phyloP scores from a whole-genome alignment of 2,888 invertebrate genomes.

The Netelia melanura region DNA sequence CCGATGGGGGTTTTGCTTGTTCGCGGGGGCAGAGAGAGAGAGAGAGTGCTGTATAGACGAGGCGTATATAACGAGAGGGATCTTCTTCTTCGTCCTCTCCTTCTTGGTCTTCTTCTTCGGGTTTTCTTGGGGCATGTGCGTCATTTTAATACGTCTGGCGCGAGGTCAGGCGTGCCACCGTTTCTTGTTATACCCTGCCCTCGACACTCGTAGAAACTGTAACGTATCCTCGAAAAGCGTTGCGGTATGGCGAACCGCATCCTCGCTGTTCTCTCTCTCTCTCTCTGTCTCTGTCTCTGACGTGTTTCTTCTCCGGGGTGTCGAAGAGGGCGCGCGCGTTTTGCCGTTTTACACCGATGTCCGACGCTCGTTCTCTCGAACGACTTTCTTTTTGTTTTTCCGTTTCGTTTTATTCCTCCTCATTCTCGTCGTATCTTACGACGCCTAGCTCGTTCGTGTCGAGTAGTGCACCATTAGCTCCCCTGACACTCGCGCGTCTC shows the following conservation, averaged over 20 bases:
- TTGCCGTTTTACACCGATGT: constrained; percentile 67
- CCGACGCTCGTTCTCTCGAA: constrained; percentile 61
- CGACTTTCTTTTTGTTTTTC: constrained; percentile 43
- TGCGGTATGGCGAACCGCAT: constrained; percentile 24
- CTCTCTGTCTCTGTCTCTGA: constrained; percentile 56
- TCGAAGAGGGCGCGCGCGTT: constrained; percentile 40
- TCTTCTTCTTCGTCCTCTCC: constrained; percentile 34
- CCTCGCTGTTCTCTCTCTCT: constrained; percentile 50
- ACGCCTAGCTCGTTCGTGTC: constrained; percentile 65
- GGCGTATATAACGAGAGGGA: neutral
- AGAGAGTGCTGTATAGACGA: constrained; percentile 16
- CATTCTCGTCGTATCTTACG: constrained; percentile 46
- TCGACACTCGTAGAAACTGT: constrained; percentile 16
- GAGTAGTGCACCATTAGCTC: constrained; percentile 63
- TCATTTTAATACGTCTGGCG: constrained; percentile 84
- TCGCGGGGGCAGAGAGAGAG: constrained; percentile 64
- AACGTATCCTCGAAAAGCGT: constrained; percentile 22
- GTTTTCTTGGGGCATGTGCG: constrained; percentile 72
- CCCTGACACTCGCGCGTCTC: constrained; percentile 55
- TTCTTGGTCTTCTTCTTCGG: constrained; percentile 38
- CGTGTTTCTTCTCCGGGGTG: constrained; percentile 62
- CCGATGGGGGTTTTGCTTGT: constrained; percentile 52
- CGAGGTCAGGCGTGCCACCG: constrained; percentile 82
- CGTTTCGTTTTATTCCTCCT: constrained; percentile 43
- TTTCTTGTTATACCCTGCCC: constrained; percentile 75